Base-by-base conservation (phyloP, 2,888 invertebrate genomes). In the Hermaeophaga mercurialis region DNA sequence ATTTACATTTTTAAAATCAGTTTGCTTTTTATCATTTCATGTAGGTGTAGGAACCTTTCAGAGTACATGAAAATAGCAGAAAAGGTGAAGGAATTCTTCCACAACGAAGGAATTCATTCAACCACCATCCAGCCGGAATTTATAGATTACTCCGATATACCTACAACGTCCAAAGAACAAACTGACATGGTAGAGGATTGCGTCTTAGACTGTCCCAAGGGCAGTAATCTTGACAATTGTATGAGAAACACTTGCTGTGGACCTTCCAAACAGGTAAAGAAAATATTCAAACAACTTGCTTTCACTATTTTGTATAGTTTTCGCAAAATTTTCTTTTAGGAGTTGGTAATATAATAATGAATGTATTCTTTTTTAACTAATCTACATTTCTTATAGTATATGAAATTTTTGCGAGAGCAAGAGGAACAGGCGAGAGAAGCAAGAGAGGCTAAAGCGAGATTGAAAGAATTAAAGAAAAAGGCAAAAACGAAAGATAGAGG, bases 91-190 rank as follows among this genome's bases (percentile, higher is more conserved):
- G 91, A 94, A 74, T 94, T 97, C 81, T 97, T 98, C 79, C 98
- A 98, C 78, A 93, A 96, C 74, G 96, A 96, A 78, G 97, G 97
- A 45, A 97, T 98, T 67, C 98, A 98, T 79, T 97, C 97, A 34
- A 97, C 97, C 15, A 98, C 98, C 22, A 97, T 98, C 74, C 97
- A 98, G 75, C 97, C 97, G 0, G 98, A 98, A 80, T 97, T 97
- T 77, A 89, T 94, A 46, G 96, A 96, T 75, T 83, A 91, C 70
- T 86, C 69, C 69, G 80, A 69, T 71, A 79, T 61, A 75, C 80
- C 65, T 26, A 72, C 66, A 19, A 41, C 47, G 11, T 48, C 53
- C 3, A 69, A 70, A 59, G 68, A 79, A 80, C 69, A 77, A 80
- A 64, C 77, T 76, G 19, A 81, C 80, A 65, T 84, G 82, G 75